Percentiles rank a stretch among this genome's conserved stretches.
Evolutionary conservation across 2,888 invertebrate species (phyloP).

Genomic region (Nymphalis polychloros): DNA sequence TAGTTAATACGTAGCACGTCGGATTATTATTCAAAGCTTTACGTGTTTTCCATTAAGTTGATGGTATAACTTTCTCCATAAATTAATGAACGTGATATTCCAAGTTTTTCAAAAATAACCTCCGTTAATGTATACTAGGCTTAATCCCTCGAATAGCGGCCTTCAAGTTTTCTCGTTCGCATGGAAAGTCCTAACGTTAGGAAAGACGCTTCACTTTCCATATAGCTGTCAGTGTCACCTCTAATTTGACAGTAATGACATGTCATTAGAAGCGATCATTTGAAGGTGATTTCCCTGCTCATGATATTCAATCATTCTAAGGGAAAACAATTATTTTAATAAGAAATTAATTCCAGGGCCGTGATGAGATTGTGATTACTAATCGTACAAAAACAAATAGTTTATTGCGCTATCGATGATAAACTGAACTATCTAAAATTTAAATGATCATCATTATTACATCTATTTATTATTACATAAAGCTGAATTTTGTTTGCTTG

Average conservation of each 20-base stretch:
- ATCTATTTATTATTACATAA: no score
- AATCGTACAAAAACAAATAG: constrained; percentile 1
- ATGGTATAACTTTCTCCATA: no score
- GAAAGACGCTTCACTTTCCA: constrained; percentile 52
- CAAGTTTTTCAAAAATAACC: not conserved
- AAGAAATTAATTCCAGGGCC: constrained; percentile 16
- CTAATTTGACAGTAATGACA: constrained; percentile 56
- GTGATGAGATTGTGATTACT: constrained; percentile 20
- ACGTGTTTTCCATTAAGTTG: no score
- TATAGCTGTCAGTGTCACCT: constrained; percentile 42
- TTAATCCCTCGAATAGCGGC: constrained; percentile 6
- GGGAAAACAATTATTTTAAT: constrained; percentile 33
- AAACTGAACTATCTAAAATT: not conserved
- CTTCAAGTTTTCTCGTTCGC: constrained; percentile 36
- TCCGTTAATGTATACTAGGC: not conserved
- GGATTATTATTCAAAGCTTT: no score
- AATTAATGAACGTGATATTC: no score
- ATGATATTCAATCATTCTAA: constrained; percentile 40
- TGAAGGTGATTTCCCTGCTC: constrained; percentile 33
- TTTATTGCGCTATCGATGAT: not conserved
- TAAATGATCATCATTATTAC: no score
- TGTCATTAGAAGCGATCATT: constrained; percentile 44
- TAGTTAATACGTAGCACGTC: no score
- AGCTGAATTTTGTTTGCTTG: no score
- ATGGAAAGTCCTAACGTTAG: constrained; percentile 43